Percentiles rank a stretch among this genome's conserved stretches.
These are phyloP conservation scores for Ditylenchus dipsaci DNA, from an alignment of 1,140 invertebrate species.

Conservation along the genomic window DNA sequence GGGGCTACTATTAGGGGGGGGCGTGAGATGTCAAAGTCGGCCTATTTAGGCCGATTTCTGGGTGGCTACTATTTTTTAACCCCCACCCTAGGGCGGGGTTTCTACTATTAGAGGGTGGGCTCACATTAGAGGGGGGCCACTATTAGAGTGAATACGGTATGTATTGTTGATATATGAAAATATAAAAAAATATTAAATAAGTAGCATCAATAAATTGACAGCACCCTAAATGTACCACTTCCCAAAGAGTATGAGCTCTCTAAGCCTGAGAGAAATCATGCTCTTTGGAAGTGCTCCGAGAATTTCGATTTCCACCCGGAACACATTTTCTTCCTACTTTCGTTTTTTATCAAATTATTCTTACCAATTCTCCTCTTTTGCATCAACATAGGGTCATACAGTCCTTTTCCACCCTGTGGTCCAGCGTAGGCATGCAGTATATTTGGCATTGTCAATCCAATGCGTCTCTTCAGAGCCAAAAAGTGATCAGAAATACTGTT, in stretches of 20 bases:
- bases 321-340: neutral
- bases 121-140: too few species aligned
- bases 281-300: neutral
- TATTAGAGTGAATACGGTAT: too few species aligned
- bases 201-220: too few species aligned
- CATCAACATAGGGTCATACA: neutral
- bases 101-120: too few species aligned
- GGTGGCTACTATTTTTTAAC: too few species aligned
- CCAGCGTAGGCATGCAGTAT: neutral
- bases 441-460: slow-evolving; percentile 1
- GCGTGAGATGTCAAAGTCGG: neutral
- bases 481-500: neutral
- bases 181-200: too few species aligned
- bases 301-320: neutral
- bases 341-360: neutral
- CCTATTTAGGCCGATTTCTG: neutral
- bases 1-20: too few species aligned
- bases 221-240: too few species aligned
- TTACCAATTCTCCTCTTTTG: slow-evolving; percentile 1
- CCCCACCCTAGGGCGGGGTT: too few species aligned
- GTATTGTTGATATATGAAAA: too few species aligned
- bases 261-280: too few species aligned
- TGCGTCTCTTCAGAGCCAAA: neutral
- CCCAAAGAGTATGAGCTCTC: too few species aligned
- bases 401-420: neutral